Evolutionary conservation across 2,113 vertebrate genomes (phyloP).

Genomic region (Podarcis raffonei): DNA sequence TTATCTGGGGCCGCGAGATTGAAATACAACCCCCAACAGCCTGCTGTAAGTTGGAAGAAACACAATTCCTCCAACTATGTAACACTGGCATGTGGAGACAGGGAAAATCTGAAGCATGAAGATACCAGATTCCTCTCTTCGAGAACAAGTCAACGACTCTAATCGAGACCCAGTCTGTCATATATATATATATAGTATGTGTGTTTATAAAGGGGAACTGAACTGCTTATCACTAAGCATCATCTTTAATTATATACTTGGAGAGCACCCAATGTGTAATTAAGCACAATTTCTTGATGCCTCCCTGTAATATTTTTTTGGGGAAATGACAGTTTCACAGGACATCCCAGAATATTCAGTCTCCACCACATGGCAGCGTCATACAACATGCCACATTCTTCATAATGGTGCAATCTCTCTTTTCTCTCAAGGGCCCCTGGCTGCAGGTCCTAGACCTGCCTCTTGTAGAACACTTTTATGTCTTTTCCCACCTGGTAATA

Average conservation of each 20-base stretch:
- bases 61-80: slow-evolving; percentile 10
- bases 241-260: slow-evolving; percentile 41
- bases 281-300: slow-evolving; percentile 63
- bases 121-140: slow-evolving; percentile 48
- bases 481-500: slow-evolving; percentile 46
- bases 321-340: slow-evolving; percentile 42
- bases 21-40: slow-evolving; percentile 50
- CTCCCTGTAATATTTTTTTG: slow-evolving; percentile 52
- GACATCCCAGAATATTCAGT: slow-evolving; percentile 31
- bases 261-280: slow-evolving; percentile 37
- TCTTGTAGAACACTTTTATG: slow-evolving; percentile 32
- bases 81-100: slow-evolving; percentile 49
- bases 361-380: slow-evolving; percentile 22
- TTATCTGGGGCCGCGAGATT: not conserved
- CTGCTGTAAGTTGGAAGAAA: slow-evolving; percentile 46
- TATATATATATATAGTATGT: too few relatives aligned
- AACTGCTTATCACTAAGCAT: slow-evolving; percentile 51
- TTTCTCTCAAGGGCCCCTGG: slow-evolving; percentile 42
- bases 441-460: slow-evolving; percentile 40
- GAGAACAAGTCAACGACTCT: slow-evolving; percentile 50
- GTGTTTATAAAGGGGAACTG: slow-evolving; percentile 28
- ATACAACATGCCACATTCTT: slow-evolving; percentile 46
- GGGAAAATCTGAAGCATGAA: slow-evolving; percentile 52
- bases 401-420: not conserved
- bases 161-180: slow-evolving; percentile 20